Conservation (phyloP, 1,140 invertebrate genomes). For the Babylonia areolata region DNA sequence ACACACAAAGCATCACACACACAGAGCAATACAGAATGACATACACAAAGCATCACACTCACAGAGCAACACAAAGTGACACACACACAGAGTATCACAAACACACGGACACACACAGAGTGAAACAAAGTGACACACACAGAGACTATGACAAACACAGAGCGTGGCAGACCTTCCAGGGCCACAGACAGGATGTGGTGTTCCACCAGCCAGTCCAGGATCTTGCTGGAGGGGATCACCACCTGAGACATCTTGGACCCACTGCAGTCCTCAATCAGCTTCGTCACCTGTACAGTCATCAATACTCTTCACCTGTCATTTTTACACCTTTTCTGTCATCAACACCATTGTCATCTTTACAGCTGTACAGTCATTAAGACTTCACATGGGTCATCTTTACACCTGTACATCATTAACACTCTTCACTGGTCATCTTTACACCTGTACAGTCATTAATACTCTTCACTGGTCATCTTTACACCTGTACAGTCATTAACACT, state of each 20-base stretch:
- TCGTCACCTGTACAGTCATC: slow-evolving; percentile 76
- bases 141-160: background rate
- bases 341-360: no score
- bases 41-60: background rate
- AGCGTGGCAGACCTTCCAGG: slow-evolving; percentile 76
- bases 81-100: background rate
- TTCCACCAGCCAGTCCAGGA: slow-evolving; percentile 79
- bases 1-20: background rate
- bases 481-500: no score
- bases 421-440: no score
- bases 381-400: no score
- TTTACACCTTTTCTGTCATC: no score
- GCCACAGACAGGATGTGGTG: slow-evolving; percentile 78
- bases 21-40: background rate
- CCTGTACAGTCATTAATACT: no score
- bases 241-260: slow-evolving; percentile 67
- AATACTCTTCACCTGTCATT: no score
- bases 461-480: no score
- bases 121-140: background rate
- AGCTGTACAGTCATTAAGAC: no score
- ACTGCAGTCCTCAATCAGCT: slow-evolving; percentile 77
- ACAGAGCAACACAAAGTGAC: background rate
- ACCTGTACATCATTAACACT: no score
- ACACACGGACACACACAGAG: background rate
- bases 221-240: slow-evolving; percentile 73